These are phyloP conservation scores for Eupithecia abbreviata DNA, from an alignment of 2,888 invertebrate species.

Conservation along the genomic window DNA sequence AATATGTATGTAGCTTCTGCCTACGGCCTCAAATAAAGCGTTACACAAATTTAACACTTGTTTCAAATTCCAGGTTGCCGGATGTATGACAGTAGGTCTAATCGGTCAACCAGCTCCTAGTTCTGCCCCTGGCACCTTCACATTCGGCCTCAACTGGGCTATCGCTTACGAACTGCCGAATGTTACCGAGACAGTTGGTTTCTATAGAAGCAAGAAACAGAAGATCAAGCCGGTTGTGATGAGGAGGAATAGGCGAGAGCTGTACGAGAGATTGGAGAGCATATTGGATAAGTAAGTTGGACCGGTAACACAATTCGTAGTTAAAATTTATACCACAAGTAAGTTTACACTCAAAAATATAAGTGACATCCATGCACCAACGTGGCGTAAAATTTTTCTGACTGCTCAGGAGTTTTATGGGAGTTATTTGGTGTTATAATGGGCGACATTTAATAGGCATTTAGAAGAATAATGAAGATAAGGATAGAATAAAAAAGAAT, in stretches of 20 bases:
- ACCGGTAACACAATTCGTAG: background rate
- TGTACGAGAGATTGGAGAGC: constrained; percentile 87
- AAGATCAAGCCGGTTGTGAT: constrained; percentile 60
- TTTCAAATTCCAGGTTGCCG: constrained; percentile 71
- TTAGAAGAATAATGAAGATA: background rate
- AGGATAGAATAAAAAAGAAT: too few species aligned
- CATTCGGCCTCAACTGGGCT: constrained; percentile 88
- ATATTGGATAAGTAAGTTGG: constrained; percentile 87
- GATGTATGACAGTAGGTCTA: constrained; percentile 85
- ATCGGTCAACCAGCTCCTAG: constrained; percentile 82
- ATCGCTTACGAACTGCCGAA: constrained; percentile 86
- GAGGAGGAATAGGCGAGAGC: constrained; percentile 86
- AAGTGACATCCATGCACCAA: too few species aligned
- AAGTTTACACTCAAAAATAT: too few species aligned
- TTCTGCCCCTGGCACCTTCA: constrained; percentile 80
- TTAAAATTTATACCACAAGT: background rate
- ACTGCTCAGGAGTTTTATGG: background rate
- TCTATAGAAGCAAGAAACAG: constrained; percentile 59
- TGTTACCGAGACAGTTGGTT: constrained; percentile 73
- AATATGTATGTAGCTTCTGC: background rate
- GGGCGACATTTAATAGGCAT: background rate
- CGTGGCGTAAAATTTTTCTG: too few species aligned
- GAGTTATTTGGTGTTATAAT: background rate
- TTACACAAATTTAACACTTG: background rate
- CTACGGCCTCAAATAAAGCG: too few species aligned